Evolutionary conservation across 1,140 invertebrate genomes (phyloP), one percentile per base, ranked within the genome.

Genomic region (Maniola jurtina): DNA sequence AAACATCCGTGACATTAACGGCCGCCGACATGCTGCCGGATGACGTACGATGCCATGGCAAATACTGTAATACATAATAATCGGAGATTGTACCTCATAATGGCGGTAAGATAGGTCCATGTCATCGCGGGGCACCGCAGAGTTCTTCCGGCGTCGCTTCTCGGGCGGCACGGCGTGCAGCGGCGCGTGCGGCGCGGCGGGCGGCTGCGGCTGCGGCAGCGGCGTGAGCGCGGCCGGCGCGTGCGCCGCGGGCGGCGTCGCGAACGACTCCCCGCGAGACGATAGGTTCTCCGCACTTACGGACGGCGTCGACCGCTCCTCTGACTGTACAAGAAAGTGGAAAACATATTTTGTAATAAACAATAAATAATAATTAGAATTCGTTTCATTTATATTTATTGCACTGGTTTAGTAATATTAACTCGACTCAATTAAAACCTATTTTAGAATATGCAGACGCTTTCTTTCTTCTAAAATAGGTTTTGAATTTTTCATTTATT

Each of bases 231-330:
- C 73, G 40, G 71, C 68, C 25, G 69, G 75, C 70, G 73, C 76
- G 66, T 85, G 84, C 57, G 85, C 82, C 34, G 79, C 81, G 5
- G 84, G 88, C 38, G 87, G 86, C 68, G 84, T 87, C 42, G 83
- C 83, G 76, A 84, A 88, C 52, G 70, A 74, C 63, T 85, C 86
- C 56, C 74, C 76, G 66, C 89, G 80, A 38, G 88, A 87, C 40
- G 88, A 88, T 33, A 91, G 72, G 70, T 91, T 91, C 78, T 91
- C 90, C n/a, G 89, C 89, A 34, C 87, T 85, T 57, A 86, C 84
- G 38, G 83, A 85, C 50, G 90, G 89, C 55, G 90, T 91, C 45
- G 88, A 88, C 16, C 88, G 80, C 60, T 87, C 90, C 66, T 91
- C 90, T 61, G 82, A 80, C 90, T 91, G 73, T 14, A 25, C 13